Base-by-base conservation (phyloP, 1,140 invertebrate genomes). In the Zaprionus ghesquierei region DNA sequence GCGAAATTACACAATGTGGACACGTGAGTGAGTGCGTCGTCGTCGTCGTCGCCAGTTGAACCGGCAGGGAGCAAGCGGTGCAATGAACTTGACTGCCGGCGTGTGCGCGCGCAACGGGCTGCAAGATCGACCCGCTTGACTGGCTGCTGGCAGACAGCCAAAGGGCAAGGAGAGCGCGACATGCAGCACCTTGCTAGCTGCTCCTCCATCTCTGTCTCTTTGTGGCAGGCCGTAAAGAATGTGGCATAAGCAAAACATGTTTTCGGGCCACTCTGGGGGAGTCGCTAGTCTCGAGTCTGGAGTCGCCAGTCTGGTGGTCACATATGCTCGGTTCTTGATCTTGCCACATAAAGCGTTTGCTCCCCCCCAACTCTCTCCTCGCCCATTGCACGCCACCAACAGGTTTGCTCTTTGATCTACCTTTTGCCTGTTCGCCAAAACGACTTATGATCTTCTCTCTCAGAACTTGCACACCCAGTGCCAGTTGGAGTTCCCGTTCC, bases 101-200 rank as follows among this genome's bases (percentile, higher is more conserved):
- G 15, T n/a, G 35, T n/a, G 35, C 35, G 13, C 35, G 35, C 15
- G n/a, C 35, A 18, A 60, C 35, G 59, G 29, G 54, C 18, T 18
- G 68, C 61, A 27, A 77, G 81, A 85, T 85, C 81, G 81, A 70
- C 64, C 60, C 80, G 80, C 58, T 77, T 79, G 80, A 84, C 81
- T 85, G 79, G 54, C 58, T 51, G 72, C 56, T 60, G 77, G 62
- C 62, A 63, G 71, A 55, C 72, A 64, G 72, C 49, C 51, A 62
- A 54, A 68, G 49, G 71, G 65, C 71, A 77, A 61, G 58, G 41
- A 68, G 62, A 64, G 20, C 27, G n/a, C 20, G 54, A 38, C 5
- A 41, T n/a, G n/a, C 13, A 41, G 35, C 15, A 46, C 18, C 18
- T 5, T 12, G 18, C 41, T 20, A 12, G 15, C 6, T 15, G 5